These are phyloP conservation scores for Aphis gossypii DNA, from an alignment of 1,140 invertebrate species.

Conservation along the genomic window DNA sequence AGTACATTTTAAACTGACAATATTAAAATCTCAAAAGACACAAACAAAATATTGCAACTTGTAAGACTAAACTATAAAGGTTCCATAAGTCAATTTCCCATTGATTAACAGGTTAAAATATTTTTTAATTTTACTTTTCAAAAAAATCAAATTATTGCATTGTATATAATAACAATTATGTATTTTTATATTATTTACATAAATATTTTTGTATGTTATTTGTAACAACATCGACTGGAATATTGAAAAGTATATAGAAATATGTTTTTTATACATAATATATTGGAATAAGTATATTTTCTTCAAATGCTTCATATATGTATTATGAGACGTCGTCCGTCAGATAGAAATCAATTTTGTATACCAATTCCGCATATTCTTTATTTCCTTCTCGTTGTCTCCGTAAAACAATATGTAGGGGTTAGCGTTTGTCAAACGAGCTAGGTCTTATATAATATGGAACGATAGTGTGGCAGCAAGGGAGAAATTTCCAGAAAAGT, in stretches of 20 bases:
- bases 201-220: neutral
- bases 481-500: conserved; percentile 6
- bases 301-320: neutral
- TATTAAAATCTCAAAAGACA: neutral
- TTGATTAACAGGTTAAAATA: neutral
- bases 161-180: neutral
- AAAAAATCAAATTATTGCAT: no score
- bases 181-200: neutral
- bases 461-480: neutral
- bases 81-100: neutral
- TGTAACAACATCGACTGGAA: neutral
- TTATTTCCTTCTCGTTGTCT: neutral
- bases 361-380: conserved; percentile 38
- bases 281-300: neutral
- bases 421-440: conserved; percentile 41
- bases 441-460: conserved; percentile 10
- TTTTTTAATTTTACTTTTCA: no score
- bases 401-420: conserved; percentile 19
- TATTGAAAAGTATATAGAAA: neutral
- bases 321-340: neutral
- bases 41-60: neutral
- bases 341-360: conserved; percentile 47
- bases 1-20: neutral
- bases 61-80: neutral
- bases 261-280: neutral